Evolutionary conservation across 2,797 vertebrate species (phyloP).

Genomic region (Manis pentadactyla): DNA sequence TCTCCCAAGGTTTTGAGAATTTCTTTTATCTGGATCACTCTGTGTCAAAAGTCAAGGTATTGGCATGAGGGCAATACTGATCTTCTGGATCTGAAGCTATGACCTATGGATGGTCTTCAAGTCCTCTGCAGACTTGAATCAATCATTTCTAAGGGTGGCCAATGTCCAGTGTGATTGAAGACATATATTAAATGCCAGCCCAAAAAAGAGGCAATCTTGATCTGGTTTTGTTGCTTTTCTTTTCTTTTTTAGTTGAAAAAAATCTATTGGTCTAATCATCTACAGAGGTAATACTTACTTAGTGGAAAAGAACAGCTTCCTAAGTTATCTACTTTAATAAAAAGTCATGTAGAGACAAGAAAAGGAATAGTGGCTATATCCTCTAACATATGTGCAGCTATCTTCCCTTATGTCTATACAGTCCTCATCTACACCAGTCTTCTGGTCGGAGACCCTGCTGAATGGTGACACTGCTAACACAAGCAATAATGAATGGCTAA

Average conservation of each 20-base stretch:
- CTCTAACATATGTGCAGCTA: background rate
- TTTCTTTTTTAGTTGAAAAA: background rate
- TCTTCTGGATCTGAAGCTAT: slow-evolving; percentile 19
- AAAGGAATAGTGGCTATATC: background rate
- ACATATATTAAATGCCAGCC: slow-evolving; percentile 52
- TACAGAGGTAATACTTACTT: background rate
- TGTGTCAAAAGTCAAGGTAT: slow-evolving; percentile 21
- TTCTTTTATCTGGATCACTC: slow-evolving; percentile 24
- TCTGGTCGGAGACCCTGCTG: background rate
- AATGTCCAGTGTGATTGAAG: slow-evolving; percentile 17
- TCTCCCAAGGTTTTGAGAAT: background rate
- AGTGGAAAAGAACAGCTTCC: background rate
- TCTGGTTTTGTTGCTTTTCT: background rate
- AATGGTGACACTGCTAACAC: background rate
- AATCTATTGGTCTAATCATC: slow-evolving; percentile 17
- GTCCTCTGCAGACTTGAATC: background rate
- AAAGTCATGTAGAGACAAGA: background rate
- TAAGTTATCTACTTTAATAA: slow-evolving; percentile 40
- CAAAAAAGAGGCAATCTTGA: slow-evolving; percentile 43
- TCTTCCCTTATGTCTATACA: background rate
- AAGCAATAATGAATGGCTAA: background rate
- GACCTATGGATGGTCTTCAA: slow-evolving; percentile 23
- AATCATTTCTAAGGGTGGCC: slow-evolving; percentile 47
- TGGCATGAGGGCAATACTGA: slow-evolving; percentile 42
- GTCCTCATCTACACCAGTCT: background rate